Conservation (phyloP, 2,888 invertebrate species). For the Dryocosmus kuriphilus region DNA sequence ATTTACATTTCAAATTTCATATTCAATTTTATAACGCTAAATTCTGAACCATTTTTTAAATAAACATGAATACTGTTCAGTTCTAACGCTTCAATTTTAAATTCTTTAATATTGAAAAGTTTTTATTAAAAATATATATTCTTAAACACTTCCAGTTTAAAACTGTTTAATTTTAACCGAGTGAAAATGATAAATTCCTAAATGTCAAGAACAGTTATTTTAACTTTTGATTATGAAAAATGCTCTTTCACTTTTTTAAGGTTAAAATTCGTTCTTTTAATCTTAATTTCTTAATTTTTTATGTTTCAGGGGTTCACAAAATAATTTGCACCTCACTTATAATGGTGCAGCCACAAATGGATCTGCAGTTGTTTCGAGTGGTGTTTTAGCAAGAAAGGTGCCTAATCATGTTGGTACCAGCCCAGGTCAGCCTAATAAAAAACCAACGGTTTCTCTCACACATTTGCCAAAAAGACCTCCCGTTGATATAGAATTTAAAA, state of each 20-base stretch:
- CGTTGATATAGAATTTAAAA: conserved; percentile 93
- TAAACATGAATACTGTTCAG: too few species aligned
- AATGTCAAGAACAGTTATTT: too few species aligned
- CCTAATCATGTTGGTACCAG: conserved; percentile 84
- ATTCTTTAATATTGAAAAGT: too few species aligned
- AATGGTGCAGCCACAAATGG: conserved; percentile 80
- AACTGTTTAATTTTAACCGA: too few species aligned
- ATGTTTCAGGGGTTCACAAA: conserved; percentile 84
- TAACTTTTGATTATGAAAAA: not conserved
- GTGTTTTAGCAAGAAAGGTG: conserved; percentile 83
- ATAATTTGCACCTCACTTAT: conserved; percentile 81
- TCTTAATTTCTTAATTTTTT: not conserved
- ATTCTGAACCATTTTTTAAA: too few species aligned
- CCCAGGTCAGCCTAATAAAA: conserved; percentile 81
- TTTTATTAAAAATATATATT: too few species aligned
- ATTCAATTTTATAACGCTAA: too few species aligned
- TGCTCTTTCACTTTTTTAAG: too few species aligned
- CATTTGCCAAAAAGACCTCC: conserved; percentile 92
- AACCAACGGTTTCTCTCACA: conserved; percentile 86
- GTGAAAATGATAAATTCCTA: too few species aligned
- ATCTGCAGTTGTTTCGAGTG: conserved; percentile 68
- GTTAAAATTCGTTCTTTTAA: not conserved
- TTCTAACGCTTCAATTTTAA: too few species aligned
- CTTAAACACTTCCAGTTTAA: too few species aligned
- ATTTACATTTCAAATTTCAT: too few species aligned